phyloP scores from a whole-genome alignment of 2,888 invertebrate genomes.

The Ormyrus nitidulus region DNA sequence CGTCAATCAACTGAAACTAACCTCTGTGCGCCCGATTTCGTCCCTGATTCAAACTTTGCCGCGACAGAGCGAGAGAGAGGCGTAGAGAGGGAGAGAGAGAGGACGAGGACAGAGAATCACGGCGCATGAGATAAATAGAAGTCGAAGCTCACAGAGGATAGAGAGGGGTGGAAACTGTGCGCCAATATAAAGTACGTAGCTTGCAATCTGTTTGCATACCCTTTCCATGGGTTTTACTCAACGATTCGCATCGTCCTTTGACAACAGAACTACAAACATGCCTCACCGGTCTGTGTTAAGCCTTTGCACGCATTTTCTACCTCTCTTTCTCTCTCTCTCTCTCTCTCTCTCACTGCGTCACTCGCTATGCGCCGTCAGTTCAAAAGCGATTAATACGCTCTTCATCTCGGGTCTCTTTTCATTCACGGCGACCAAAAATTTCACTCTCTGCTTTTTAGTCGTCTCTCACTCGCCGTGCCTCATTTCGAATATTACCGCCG shows the following conservation, averaged over 20 bases:
- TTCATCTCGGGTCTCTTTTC: conserved; percentile 16
- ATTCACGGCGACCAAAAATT: conserved; percentile 2
- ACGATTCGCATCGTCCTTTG: conserved; percentile 65
- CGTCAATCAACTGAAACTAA: conserved; percentile 26
- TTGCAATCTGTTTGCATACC: conserved; percentile 68
- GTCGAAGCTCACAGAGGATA: conserved; percentile 16
- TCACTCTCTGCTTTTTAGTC: too few relatives aligned
- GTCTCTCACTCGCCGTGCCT: too few relatives aligned
- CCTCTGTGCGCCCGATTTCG: conserved; percentile 25
- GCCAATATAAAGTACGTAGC: conserved; percentile 66
- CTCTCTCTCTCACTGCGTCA: neutral
- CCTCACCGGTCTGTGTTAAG: conserved; percentile 58
- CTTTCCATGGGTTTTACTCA: conserved; percentile 63
- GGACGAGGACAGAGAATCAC: neutral
- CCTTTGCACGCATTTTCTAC: conserved; percentile 29
- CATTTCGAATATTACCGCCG: too few relatives aligned
- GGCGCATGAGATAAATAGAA: conserved; percentile 35
- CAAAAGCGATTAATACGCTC: conserved; percentile 23
- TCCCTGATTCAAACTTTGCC: conserved; percentile 10
- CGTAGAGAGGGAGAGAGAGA: too few relatives aligned
- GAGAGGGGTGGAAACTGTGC: conserved; percentile 2
- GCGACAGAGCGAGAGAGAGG: too few relatives aligned
- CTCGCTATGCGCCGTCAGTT: neutral
- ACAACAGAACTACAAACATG: conserved; percentile 67
- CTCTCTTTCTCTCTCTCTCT: neutral